Evolutionary conservation across 2,888 invertebrate species (phyloP).

Genomic region (Caenorhabditis sp.): DNA sequence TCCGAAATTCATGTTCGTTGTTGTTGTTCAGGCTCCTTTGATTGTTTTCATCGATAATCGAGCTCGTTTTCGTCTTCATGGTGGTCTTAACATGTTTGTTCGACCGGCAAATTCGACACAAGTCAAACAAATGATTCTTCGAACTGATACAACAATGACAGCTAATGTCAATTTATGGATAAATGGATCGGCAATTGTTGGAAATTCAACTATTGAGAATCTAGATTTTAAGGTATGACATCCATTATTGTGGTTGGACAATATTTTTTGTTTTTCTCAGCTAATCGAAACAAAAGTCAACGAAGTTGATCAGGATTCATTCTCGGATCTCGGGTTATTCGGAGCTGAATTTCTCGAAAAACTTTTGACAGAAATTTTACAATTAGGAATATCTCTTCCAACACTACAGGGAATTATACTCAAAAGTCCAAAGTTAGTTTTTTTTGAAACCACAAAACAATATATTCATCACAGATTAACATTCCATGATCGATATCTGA

Average conservation of each 20-base stretch:
- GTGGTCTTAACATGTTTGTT: conserved; percentile 67
- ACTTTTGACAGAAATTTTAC: conserved; percentile 67
- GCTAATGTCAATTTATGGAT: conserved; percentile 68
- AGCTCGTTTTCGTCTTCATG: conserved; percentile 68
- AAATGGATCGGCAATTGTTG: conserved; percentile 57
- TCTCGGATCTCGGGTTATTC: conserved; percentile 68
- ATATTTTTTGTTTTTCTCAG: conserved; percentile 1
- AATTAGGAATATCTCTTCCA: conserved; percentile 66
- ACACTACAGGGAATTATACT: conserved; percentile 67
- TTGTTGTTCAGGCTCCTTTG: conserved; percentile 63
- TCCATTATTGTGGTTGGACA: neutral
- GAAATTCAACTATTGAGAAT: conserved; percentile 69
- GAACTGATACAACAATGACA: conserved; percentile 68
- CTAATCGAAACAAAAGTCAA: conserved; percentile 45
- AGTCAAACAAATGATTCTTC: conserved; percentile 58
- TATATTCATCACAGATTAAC: conserved; percentile 49
- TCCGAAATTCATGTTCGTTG: no score
- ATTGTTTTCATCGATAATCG: conserved; percentile 67
- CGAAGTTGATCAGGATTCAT: conserved; percentile 68
- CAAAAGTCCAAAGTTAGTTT: conserved; percentile 65
- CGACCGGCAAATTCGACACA: conserved; percentile 55
- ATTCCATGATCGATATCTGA: conserved; percentile 67
- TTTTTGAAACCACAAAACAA: neutral
- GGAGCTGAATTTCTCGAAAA: conserved; percentile 70
- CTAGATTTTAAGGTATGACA: conserved; percentile 62